Evolutionary conservation across 2,113 vertebrate genomes (phyloP), one percentile per base, ranked within the genome.

Genomic region (Pimephales promelas): DNA sequence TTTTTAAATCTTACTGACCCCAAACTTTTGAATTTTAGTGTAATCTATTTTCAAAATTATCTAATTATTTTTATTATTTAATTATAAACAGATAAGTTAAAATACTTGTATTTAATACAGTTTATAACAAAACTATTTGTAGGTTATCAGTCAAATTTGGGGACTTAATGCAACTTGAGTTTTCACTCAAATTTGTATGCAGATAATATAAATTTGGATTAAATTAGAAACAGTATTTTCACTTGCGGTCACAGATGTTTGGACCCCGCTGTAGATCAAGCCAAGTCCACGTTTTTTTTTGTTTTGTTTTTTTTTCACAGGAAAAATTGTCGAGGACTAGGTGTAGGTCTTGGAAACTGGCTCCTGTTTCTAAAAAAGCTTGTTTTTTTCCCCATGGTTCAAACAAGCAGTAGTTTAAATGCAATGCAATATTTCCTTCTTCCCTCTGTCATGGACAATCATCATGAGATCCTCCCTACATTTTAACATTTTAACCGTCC

Each of bases 401-500:
- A 77, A 24, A 45, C 16, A 6, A 62, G 34, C 26, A 16, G 14
- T 68, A 88, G 59, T 24, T 20, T 88, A 89, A 89, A 40, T 84
- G 18, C n/a, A n/a, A n/a, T n/a, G n/a, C 85, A 54, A 74, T 43
- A 59, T 79, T 62, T 91, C 81, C 80, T 90, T 88, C 61, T 91
- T 89, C 84, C 86, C 78, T 64, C 56, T 85, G 87, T 89, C 85
- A 20, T 40, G 92, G 86, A 80, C 77, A 54, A 75, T 83, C 71
- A 56, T 85, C 70, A 85, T 62, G 52, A 85, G 90, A 88, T 90
- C 20, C 40, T 85, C 86, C 87, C 87, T 87, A 8, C 87, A 88
- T 86, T 89, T 88, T 45, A 88, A 10, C 87, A 88, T 86, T 89
- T 88, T 45, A 88, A 87, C 83, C 87, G 86, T 88, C 81, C 85